Evolutionary conservation across 2,113 vertebrate genomes (phyloP), one percentile per base, ranked within the genome.

Genomic region (Anser brachyrhynchus): DNA sequence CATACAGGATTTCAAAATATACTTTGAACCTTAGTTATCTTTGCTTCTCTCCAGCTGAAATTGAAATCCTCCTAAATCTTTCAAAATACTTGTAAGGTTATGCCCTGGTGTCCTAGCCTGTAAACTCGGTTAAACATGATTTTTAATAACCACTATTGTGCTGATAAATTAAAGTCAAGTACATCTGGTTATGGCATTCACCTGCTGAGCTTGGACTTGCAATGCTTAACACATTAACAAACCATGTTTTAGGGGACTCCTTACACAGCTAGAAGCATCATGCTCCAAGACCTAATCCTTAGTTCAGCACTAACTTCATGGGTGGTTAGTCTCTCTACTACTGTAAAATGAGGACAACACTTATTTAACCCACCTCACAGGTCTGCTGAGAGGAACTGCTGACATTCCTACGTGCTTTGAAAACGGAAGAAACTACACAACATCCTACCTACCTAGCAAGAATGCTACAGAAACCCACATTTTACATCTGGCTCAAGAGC

Each of bases 301-400:
- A 76, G 76, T 89, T 82, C 88, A 89, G 73, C 73, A 89, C 49
- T 69, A 77, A 72, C 14, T 67, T 90, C 92, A 76, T 61, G 95
- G 95, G 80, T 93, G 90, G 93, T 93, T 95, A 86, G 69, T 46
- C 76, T 82, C 73, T 76, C 87, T 81, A 74, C 4, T 25, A 52
- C 93, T 93, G 85, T 86, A 95, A 90, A 96, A 96, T 3, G 69
- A 92, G 76, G 94, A 93, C 88, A 93, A 85, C 85, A 92, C 43
- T 88, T 86, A 92, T 81, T 94, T 88, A 96, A 86, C 64, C 55
- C 55, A 93, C 59, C 94, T 85, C 78, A 93, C 72, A 90, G 65
- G 69, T 92, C 46, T 72, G 41, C 65, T 82, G 83, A 86, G 83
- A 93, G 69, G 57, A 93, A 54, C 65, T 80, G 61, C 61, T 89